Base-by-base conservation (phyloP, 2,797 vertebrate genomes). In the Siniperca obscura region DNA sequence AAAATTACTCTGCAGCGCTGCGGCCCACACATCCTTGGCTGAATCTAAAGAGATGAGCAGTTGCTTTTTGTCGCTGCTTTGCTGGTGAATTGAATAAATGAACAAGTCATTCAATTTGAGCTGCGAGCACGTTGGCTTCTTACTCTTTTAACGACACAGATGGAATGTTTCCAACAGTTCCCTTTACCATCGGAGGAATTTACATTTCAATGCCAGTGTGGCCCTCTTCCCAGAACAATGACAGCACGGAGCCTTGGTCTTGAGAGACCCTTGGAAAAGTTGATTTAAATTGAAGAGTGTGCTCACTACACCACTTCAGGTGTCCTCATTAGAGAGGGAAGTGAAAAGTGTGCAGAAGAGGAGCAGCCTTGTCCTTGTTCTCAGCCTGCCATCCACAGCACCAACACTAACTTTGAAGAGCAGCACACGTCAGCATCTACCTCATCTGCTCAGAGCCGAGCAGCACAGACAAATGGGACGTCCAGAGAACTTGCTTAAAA, bases 11-110 rank as follows among this genome's bases (percentile, higher is more conserved):
- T 13, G 69, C 72, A 21, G 77, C 5, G 5, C 38, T n/a, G 78
- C 57, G 0, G 69, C 81, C 82, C 78, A 89, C 85, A 61, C 71
- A 87, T 92, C 91, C 91, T 93, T 91, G 91, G 82, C 79, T 78
- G 30, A 66, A 59, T 87, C 84, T 89, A 85, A 89, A 92, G 86
- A 90, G 89, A 91, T 90, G 86, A 92, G 91, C 91, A 91, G 87
- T 73, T 90, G 78, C 90, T 80, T 91, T 90, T 86, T 90, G 83
- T 82, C 30, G 21, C 78, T 65, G 76, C 82, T 85, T 86, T 84
- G 76, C 82, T 81, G 89, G 76, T 88, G 87, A 89, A 93, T 90
- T 91, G 86, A 90, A 91, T 90, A 92, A 91, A 91, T 90, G 87
- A 91, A 92, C 89, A 82, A 80, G 84, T 73, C 81, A 85, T 85